Conservation (phyloP, 2,113 vertebrate genomes). For the Balaenoptera acutorostrata region DNA sequence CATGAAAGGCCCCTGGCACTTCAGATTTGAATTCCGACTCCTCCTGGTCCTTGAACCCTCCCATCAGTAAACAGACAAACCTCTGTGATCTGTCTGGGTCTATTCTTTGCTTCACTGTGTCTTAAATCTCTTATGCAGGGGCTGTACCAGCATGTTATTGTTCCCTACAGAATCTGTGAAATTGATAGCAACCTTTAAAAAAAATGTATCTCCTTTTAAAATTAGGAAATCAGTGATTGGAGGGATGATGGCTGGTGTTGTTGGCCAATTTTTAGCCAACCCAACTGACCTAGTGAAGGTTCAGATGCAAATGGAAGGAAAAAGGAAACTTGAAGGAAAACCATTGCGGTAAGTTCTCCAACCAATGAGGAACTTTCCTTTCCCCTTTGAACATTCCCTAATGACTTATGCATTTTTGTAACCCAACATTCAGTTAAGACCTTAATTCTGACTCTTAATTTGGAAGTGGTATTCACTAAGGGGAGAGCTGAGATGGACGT, state of each 20-base stretch:
- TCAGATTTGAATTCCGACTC: neutral
- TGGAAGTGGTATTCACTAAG: neutral
- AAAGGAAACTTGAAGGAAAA: constrained; percentile 86
- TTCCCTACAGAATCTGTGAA: neutral
- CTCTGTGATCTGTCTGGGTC: neutral
- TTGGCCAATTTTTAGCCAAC: constrained; percentile 90
- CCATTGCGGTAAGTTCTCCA: constrained; percentile 80
- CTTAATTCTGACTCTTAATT: neutral
- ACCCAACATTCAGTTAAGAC: neutral
- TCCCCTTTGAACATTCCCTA: neutral
- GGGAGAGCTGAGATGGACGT: neutral
- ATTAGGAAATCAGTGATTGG: constrained; percentile 87
- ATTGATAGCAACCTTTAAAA: neutral
- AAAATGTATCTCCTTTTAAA: neutral
- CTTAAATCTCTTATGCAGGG: neutral
- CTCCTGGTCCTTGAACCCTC: neutral
- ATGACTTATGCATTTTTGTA: neutral
- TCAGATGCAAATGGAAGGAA: constrained; percentile 93
- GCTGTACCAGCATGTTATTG: neutral
- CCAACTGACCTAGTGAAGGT: constrained; percentile 90
- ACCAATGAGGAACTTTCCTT: neutral
- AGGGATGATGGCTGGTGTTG: constrained; percentile 85
- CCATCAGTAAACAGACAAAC: neutral
- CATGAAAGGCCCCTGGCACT: neutral
- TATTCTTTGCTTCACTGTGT: neutral